Evolutionary conservation across 2,888 invertebrate genomes (phyloP), one percentile per base, ranked within the genome.

Genomic region (Sesia apiformis): DNA sequence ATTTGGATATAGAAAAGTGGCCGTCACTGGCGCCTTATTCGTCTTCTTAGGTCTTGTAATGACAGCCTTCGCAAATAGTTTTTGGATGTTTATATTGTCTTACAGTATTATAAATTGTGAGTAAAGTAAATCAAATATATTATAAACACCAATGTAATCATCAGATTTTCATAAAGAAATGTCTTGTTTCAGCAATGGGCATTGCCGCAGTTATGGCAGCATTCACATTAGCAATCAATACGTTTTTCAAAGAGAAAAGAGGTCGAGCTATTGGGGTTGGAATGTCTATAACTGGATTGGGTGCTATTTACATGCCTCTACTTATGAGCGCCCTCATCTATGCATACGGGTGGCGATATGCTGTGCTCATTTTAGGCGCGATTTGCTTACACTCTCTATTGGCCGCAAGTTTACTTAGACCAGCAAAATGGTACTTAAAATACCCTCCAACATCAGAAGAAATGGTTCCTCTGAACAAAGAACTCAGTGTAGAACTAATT

Each of bases 31-130:
- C 5, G 90, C 91, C 1, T 52, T 91, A 39, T 72, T 92, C 49
- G 89, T 92, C 52, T 83, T 90, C 6, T 52, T 69, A 4, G 94
- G 94, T 6, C 81, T 93, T n/a, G 84, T 91, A 56, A 60, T 91
- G 41, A 93, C 93, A 0, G 78, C 93, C 4, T 85, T 85, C 55
- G 89, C 92, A 0, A 81, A 79, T 3, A 90, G 78, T 43, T 93
- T 94, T 67, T 74, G 84, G 65, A 77, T 91, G 49, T 92, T 93
- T 65, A 75, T 94, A 56, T 72, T 94, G 53, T 90, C 91, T 2
- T 94, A 93, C 78, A 93, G 94, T 74, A 81, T 94, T 70, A 89
- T 94, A 63, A 91, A 93, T 74, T 93, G 94, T 94, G 81, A 92
- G 93, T 91, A 23, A 50, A 23, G 4, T 50, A 38, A 23, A 50